Percentiles rank a stretch among this genome's conserved stretches.
Evolutionary conservation across 2,888 invertebrate species (phyloP).

Genomic region (Coleophora flavipennella): DNA sequence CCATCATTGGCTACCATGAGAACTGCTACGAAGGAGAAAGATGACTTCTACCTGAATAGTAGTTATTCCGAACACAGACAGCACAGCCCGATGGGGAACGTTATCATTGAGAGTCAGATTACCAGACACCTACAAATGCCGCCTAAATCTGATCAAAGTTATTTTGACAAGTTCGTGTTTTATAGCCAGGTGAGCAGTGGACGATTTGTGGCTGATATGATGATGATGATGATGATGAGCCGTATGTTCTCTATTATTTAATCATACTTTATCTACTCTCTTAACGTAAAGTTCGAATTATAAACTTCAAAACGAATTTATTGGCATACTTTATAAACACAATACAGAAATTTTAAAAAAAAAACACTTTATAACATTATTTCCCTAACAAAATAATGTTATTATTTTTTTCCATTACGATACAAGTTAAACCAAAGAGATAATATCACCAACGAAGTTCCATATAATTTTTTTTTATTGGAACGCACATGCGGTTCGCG

Average conservation of each 20-base stretch:
- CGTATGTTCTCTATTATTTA: background rate
- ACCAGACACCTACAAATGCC: conserved; percentile 73
- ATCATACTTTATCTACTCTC: too few relatives aligned
- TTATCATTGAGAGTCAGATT: conserved; percentile 75
- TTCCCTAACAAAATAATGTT: too few relatives aligned
- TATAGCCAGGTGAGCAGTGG: conserved; percentile 86
- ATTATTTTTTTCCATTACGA: too few relatives aligned
- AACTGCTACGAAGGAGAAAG: conserved; percentile 64
- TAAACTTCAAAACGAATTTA: too few relatives aligned
- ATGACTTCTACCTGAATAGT: conserved; percentile 69
- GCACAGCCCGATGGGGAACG: conserved; percentile 85
- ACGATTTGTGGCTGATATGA: too few relatives aligned
- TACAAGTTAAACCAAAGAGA: too few relatives aligned
- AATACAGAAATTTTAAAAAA: too few relatives aligned
- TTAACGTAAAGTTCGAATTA: background rate
- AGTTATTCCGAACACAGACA: conserved; percentile 84
- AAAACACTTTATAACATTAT: too few relatives aligned
- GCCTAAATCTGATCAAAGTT: conserved; percentile 43
- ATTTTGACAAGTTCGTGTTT: conserved; percentile 81
- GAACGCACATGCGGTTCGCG: too few relatives aligned
- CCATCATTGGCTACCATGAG: conserved; percentile 81
- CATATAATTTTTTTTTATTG: too few relatives aligned
- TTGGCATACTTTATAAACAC: too few relatives aligned
- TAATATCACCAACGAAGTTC: too few relatives aligned
- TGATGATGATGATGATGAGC: background rate